phyloP scores from a whole-genome alignment of 2,888 invertebrate genomes.

The Hololepta plana region DNA sequence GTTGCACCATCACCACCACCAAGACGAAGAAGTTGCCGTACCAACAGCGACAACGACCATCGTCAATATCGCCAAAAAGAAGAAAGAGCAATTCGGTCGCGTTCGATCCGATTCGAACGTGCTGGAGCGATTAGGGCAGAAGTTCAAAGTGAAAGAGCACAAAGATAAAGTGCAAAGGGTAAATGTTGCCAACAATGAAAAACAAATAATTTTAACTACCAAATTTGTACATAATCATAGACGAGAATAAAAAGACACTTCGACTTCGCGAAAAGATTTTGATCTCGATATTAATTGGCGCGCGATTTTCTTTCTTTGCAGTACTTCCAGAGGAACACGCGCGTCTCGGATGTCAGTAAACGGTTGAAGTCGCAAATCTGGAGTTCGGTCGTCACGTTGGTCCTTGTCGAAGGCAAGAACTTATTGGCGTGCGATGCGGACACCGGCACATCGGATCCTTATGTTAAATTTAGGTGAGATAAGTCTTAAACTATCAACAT shows the following conservation, averaged over 20 bases:
- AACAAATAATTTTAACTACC: too few relatives aligned
- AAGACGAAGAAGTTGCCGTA: too few relatives aligned
- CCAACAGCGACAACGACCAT: too few relatives aligned
- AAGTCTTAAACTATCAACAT: too few relatives aligned
- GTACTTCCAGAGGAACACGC: conserved; percentile 65
- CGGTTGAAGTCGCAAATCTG: conserved; percentile 87
- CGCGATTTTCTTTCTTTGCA: conserved; percentile 29
- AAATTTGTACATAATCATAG: too few relatives aligned
- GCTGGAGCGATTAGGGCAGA: conserved; percentile 32
- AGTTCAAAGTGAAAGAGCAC: conserved; percentile 34
- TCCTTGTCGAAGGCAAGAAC: conserved; percentile 90
- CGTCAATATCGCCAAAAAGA: too few relatives aligned
- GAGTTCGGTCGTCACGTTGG: conserved; percentile 93
- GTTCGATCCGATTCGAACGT: conserved; percentile 13
- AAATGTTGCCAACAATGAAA: too few relatives aligned
- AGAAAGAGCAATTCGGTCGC: too few relatives aligned
- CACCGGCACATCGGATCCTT: conserved; percentile 78
- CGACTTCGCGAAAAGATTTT: too few relatives aligned
- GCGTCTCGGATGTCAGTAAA: conserved; percentile 63
- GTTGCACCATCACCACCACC: too few relatives aligned
- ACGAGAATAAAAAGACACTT: conserved; percentile 4
- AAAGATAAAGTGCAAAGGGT: conserved; percentile 41
- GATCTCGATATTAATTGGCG: too few relatives aligned
- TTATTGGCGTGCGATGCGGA: conserved; percentile 76
- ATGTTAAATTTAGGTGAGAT: conserved; percentile 80